Percentiles rank a stretch among this genome's conserved stretches.
These are phyloP conservation scores for Orycteropus afer DNA, from an alignment of 2,113 vertebrate genomes.

Conservation along the genomic window DNA sequence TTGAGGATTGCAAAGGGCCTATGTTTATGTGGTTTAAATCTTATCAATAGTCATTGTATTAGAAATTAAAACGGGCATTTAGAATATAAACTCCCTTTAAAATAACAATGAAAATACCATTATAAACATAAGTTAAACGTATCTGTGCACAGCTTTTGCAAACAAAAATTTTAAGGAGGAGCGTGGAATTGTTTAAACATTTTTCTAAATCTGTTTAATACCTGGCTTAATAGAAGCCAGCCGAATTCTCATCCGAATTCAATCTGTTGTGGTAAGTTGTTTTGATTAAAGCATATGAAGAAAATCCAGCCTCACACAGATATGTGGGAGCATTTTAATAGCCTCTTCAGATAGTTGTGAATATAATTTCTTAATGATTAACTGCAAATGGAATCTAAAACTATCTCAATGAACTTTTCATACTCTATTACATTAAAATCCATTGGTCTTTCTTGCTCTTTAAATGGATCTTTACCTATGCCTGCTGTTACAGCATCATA, in stretches of 20 bases:
- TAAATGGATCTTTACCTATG: background rate
- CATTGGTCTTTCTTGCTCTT: background rate
- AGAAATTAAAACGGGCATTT: slow-evolving; percentile 40
- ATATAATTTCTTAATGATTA: slow-evolving; percentile 1
- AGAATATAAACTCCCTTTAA: background rate
- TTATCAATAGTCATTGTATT: background rate
- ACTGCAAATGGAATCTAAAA: background rate
- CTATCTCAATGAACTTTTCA: background rate
- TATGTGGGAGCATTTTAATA: background rate
- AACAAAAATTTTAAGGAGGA: background rate
- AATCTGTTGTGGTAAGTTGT: background rate
- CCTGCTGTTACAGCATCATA: background rate
- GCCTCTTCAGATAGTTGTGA: background rate
- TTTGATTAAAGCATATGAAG: background rate
- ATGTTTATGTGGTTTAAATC: background rate
- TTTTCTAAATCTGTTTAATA: background rate
- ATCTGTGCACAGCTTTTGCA: background rate
- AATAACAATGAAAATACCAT: background rate
- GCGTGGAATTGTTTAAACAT: background rate
- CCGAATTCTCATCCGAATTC: background rate
- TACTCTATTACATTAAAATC: background rate
- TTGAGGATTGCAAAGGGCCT: background rate
- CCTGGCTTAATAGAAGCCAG: background rate
- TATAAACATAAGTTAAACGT: background rate
- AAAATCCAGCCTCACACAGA: too few species aligned